Conservation (phyloP, 2,888 invertebrate genomes). For the Automeris io region DNA sequence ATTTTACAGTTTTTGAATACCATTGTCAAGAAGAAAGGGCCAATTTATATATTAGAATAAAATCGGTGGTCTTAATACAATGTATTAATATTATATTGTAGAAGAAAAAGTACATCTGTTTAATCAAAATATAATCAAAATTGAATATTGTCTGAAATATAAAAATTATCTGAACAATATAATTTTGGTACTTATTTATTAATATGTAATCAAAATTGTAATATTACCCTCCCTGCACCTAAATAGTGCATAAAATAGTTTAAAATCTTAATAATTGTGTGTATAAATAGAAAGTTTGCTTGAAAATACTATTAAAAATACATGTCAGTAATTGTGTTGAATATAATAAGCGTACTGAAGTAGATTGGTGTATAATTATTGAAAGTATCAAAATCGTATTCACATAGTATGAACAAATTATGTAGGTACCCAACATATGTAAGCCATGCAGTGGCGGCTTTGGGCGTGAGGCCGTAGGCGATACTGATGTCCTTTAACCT, state of each 20-base stretch:
- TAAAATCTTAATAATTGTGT: constrained; percentile 57
- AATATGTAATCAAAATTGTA: no score
- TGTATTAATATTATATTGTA: constrained; percentile 7
- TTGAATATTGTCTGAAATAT: not conserved
- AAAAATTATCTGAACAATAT: no score
- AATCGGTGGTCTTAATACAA: constrained; percentile 1
- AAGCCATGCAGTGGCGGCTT: no score
- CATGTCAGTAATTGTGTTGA: constrained; percentile 67
- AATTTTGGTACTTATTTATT: no score
- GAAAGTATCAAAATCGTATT: no score
- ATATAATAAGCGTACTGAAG: constrained; percentile 68
- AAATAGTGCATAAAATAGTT: constrained; percentile 2
- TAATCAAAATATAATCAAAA: not conserved
- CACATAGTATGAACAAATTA: constrained; percentile 31
- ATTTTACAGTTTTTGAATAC: constrained; percentile 28
- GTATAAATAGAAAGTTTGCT: constrained; percentile 71
- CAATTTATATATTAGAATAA: constrained; percentile 20
- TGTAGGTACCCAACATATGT: constrained; percentile 20
- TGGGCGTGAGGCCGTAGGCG: no score
- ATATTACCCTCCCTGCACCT: no score
- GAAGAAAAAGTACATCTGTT: not conserved
- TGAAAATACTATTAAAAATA: constrained; percentile 62
- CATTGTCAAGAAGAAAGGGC: constrained; percentile 36
- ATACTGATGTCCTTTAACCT: no score
- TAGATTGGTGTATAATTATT: constrained; percentile 76